Base-by-base conservation (phyloP, 2,113 vertebrate genomes). In the Cochlearius cochlearius region DNA sequence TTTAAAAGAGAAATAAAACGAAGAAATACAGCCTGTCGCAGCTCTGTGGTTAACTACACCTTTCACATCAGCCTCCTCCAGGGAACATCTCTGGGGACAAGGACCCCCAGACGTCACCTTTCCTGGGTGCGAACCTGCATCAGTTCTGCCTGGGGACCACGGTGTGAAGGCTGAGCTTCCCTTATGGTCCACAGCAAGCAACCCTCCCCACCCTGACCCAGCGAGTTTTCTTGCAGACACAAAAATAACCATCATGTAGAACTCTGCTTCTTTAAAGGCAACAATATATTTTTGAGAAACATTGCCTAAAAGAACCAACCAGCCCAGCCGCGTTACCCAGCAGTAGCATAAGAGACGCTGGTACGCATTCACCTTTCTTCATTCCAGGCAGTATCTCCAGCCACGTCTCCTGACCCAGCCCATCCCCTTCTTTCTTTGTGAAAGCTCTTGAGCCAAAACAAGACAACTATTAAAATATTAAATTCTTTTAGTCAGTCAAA, bases 81-180 rank as follows among this genome's bases (percentile, higher is more conserved):
- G 12, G 32, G 76, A 79, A 2, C 26, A 8, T 12, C 58, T 52
- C 67, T 38, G 22, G 62, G 38, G n/a, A 59, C 59, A 14, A 0
- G 0, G 19, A 10, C 4, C 21, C 38, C 30, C 72, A 32, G 1
- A 14, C 1, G 1, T 22, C 60, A 22, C 0, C 74, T 62, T 52
- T 53, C 22, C 67, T 67, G 32, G 43, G 8, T 43, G 49, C 25
- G 18, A 49, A 12, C 27, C 34, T 27, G 18, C 13, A 23, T 26
- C 26, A 0, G 0, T 14, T 11, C 15, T 52, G 14, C 20, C 43
- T 30, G 41, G 16, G 39, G 4, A 43, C n/a, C 29, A 9, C 2
- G 1, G 20, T 9, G 15, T 1, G 10, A 52, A 17, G 52, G 52
- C 32, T 72, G 66, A 75, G 9, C 32, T 59, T 63, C 30, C 41